Evolutionary conservation across 2,113 vertebrate species (phyloP).

Genomic region (Pholis gunnellus): DNA sequence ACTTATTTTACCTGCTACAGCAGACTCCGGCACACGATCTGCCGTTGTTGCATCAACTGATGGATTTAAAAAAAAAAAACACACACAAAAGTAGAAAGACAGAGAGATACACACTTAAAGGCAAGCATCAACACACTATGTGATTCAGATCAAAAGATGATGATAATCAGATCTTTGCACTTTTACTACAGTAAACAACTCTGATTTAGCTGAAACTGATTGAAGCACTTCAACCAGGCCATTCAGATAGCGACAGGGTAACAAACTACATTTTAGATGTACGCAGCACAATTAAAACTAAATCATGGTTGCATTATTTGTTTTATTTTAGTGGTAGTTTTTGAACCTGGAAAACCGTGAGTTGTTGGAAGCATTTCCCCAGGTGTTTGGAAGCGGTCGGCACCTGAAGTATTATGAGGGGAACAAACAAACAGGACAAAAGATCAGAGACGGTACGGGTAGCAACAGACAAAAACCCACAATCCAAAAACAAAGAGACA

Average conservation of each 20-base stretch:
- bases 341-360: background rate
- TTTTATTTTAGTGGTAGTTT: background rate
- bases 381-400: fast-evolving
- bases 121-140: background rate
- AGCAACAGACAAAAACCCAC: background rate
- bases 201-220: background rate
- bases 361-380: fast-evolving
- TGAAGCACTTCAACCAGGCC: background rate
- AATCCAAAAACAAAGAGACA: background rate
- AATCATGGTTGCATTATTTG: background rate
- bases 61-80: too few relatives aligned
- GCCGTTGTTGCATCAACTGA: too few relatives aligned
- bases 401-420: constrained; percentile 34
- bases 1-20: background rate
- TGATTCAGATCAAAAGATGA: background rate
- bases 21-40: background rate
- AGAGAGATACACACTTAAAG: background rate
- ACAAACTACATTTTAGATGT: background rate
- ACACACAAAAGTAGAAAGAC: too few relatives aligned
- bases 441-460: background rate
- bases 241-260: background rate
- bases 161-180: background rate
- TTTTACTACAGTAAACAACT: background rate
- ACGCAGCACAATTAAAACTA: background rate
- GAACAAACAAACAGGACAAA: constrained; percentile 19